Base-by-base conservation (phyloP, 2,888 invertebrate genomes). In the Nephrotoma appendiculata region DNA sequence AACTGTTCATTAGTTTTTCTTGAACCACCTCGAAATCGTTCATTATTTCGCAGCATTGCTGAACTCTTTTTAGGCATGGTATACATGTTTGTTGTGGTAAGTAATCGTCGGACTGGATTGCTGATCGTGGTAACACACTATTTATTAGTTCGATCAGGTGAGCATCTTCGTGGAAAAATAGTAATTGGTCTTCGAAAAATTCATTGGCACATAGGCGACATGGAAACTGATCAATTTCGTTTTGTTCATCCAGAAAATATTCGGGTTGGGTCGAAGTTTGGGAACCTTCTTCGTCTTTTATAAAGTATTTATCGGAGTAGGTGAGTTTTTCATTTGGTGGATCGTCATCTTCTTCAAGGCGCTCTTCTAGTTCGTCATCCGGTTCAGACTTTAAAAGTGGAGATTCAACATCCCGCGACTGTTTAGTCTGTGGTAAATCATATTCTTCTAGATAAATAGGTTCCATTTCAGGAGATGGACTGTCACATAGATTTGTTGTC, bases 1-100 rank as follows among this genome's bases (percentile, higher is more conserved):
- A 84, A 84, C 43, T 84, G n/a, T 7, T n/a, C n/a, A 42, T n/a
- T 52, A 86, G 42, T 42, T 43, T 57, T 31, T 87, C 41, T 83
- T 89, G 88, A n/a, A 87, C 88, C 41, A 42, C 48, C 42, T 88
- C 88, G 87, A 88, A 88, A 86, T 88, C 87, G 85, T 88, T 86
- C 57, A 89, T 87, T 7, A 88, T 88, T 12, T 88, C 43, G 7
- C 87, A 85, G 83, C 88, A 88, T 0, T 87, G 85, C 83, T 88
- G 57, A 3, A 88, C 85, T 86, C 88, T 88, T 7, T 88, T 87
- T 31, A 88, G 86, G 87, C 89, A 89, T 44, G 86, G 84, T 87
- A 87, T 86, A 83, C 89, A 89, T 5, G 87, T 87, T 31, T 86
- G 48, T 87, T 88, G 88, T 0, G 89, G 88, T 71, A 87, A 86